Evolutionary conservation across 1,140 invertebrate species (phyloP).

Genomic region (Trichogramma pretiosum): DNA sequence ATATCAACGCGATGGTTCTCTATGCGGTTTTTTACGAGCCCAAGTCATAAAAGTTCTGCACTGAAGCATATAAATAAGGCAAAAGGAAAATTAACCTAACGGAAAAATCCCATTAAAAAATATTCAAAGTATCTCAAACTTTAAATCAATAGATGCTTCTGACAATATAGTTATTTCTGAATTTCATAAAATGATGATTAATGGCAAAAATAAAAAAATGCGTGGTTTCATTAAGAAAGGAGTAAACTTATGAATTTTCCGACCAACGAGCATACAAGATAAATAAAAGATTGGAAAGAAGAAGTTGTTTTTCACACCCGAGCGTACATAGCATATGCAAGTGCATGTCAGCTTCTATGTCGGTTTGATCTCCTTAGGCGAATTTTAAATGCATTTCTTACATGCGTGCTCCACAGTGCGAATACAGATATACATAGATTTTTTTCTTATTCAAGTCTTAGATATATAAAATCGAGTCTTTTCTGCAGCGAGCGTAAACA

Average conservation of each 20-base stretch:
- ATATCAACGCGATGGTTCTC: neutral
- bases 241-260: no score
- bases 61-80: neutral
- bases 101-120: constrained; percentile 13
- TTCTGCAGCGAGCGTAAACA: constrained; percentile 1
- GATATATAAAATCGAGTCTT: neutral
- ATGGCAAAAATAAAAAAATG: no score
- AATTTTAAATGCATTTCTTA: constrained; percentile 7
- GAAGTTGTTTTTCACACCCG: no score
- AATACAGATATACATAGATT: neutral
- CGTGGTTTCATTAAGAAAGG: no score
- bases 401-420: neutral
- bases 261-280: no score
- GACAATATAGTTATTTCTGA: no score
- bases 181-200: no score
- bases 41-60: constrained; percentile 9
- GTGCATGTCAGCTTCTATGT: neutral
- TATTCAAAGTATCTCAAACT: no score
- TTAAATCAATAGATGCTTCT: no score
- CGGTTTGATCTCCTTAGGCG: constrained; percentile 4
- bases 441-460: no score
- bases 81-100: constrained; percentile 13
- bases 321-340: no score
- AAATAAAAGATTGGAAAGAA: neutral
- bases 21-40: constrained; percentile 1